A percentile compares a stretch with the other conserved stretches of the same genome.
Evolutionary conservation across 1,140 invertebrate genomes (phyloP).

Genomic region (Physella acuta): DNA sequence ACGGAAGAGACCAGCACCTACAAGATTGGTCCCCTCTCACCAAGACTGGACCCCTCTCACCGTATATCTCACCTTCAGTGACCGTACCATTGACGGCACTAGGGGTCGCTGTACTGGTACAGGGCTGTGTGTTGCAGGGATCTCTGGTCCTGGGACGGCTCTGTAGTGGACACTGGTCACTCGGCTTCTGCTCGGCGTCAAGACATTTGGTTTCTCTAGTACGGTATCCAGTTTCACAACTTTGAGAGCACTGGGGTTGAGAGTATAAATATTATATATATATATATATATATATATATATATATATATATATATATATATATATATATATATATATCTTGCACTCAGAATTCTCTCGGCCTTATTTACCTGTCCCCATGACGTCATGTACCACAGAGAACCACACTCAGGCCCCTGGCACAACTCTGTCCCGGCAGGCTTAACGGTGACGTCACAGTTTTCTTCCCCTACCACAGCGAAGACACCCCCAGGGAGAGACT

Average conservation of each 20-base stretch:
- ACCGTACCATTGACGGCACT: too few relatives aligned
- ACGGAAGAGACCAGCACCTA: too few relatives aligned
- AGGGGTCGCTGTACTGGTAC: too few relatives aligned
- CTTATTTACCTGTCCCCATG: constrained; percentile 50
- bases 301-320: background rate
- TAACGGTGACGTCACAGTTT: constrained; percentile 41
- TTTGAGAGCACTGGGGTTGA: constrained; percentile 65
- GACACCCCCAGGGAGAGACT: constrained; percentile 39
- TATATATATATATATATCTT: too few relatives aligned
- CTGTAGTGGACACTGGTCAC: constrained; percentile 27
- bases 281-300: background rate
- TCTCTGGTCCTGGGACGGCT: constrained; percentile 33
- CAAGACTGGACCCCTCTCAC: too few relatives aligned
- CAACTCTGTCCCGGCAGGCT: constrained; percentile 38
- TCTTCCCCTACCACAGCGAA: constrained; percentile 43
- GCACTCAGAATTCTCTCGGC: background rate
- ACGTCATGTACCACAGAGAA: constrained; percentile 53
- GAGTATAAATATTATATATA: too few relatives aligned
- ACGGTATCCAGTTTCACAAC: constrained; percentile 68
- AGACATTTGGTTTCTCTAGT: constrained; percentile 67
- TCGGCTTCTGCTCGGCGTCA: constrained; percentile 33
- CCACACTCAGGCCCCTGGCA: constrained; percentile 41
- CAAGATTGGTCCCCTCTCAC: too few relatives aligned
- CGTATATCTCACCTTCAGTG: too few relatives aligned
- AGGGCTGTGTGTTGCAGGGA: constrained; percentile 39